Percentiles rank a stretch among this genome's conserved stretches.
phyloP scores from a whole-genome alignment of 1,140 invertebrate species.

The Zophobas morio region DNA sequence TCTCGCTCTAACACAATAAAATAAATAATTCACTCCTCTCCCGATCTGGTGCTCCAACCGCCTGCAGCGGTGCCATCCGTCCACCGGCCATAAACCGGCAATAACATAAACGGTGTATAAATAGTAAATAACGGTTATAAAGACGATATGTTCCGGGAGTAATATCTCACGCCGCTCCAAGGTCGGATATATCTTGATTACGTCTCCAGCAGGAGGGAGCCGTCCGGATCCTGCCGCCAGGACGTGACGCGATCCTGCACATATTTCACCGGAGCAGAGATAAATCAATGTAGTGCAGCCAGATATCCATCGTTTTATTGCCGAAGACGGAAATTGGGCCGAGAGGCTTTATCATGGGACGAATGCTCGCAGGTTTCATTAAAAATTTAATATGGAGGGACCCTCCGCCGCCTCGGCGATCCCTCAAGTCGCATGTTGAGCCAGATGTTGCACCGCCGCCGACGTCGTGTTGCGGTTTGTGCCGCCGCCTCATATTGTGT shows the following conservation, averaged over 20 bases:
- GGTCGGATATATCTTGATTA: slow-evolving; percentile 66
- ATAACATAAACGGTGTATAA: slow-evolving; percentile 60
- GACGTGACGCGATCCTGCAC: slow-evolving; percentile 63
- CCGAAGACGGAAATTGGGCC: slow-evolving; percentile 33
- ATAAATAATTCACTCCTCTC: not conserved
- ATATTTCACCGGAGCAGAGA: slow-evolving; percentile 64
- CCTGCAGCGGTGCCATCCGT: not conserved
- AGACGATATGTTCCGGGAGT: slow-evolving; percentile 58
- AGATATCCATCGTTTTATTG: slow-evolving; percentile 52
- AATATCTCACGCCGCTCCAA: slow-evolving; percentile 62
- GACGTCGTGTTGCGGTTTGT: slow-evolving; percentile 36
- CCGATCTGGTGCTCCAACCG: not conserved
- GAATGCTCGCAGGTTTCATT: slow-evolving; percentile 51
- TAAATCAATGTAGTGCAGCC: slow-evolving; percentile 64
- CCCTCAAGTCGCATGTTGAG: slow-evolving; percentile 57
- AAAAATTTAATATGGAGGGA: slow-evolving; percentile 57
- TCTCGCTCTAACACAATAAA: not conserved
- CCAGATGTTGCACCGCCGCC: slow-evolving; percentile 55
- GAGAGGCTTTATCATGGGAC: slow-evolving; percentile 18
- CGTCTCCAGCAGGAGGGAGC: slow-evolving; percentile 52
- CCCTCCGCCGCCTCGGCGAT: slow-evolving; percentile 55
- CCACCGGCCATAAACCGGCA: slow-evolving; percentile 34
- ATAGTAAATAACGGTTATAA: slow-evolving; percentile 61
- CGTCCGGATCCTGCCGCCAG: slow-evolving; percentile 35
- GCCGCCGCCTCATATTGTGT: slow-evolving; percentile 31